Evolutionary conservation across 2,797 vertebrate genomes (phyloP), one percentile per base, ranked within the genome.

Genomic region (Channa striata): DNA sequence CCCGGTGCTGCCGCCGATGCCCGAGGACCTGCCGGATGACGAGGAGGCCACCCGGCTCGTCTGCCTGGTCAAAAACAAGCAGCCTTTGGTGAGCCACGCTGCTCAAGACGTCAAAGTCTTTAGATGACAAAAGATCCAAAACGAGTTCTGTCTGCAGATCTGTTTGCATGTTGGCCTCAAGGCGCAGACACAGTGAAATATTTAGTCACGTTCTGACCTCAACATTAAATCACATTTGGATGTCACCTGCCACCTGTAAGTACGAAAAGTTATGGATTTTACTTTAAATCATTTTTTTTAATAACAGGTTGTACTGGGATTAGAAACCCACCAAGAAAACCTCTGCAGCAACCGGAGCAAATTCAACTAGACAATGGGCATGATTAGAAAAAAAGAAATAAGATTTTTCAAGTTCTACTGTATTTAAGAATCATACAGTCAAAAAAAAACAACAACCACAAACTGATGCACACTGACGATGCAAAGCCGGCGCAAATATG

Each of bases 61-160:
- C 72, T 97, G 97, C 74, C 89, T 99, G 89, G 97, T 99, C 57
- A 99, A 99, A 90, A 99, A 99, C 91, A 97, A 99, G 21, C 97
- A 99, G 80, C 95, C 97, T 17, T 88, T 99, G 96, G 98, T 99
- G 89, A 96, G 94, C 30, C 12, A 7, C 30, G 2, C 2, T 2
- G 12, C 23, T 2, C 2, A 5, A 8, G 11, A 8, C 12, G 6
- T 5, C 11, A 23, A 1, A 5, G 25, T 17, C 11, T 5, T 57
- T 56, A 9, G 34, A 21, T 39, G 30, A 43, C 13, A 4, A 46
- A 51, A 69, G 17, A 7, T 30, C 6, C 13, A 7, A 61, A 59
- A 36, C 17, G 33, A 23, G 11, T 62, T 33, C 59, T 40, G 12
- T 47, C 36, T 16, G 20, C 40, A 16, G 40, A 11, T 6, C 17